These are phyloP conservation scores for Zaprionus lineosus DNA, from an alignment of 2,888 invertebrate species.

Conservation along the genomic window DNA sequence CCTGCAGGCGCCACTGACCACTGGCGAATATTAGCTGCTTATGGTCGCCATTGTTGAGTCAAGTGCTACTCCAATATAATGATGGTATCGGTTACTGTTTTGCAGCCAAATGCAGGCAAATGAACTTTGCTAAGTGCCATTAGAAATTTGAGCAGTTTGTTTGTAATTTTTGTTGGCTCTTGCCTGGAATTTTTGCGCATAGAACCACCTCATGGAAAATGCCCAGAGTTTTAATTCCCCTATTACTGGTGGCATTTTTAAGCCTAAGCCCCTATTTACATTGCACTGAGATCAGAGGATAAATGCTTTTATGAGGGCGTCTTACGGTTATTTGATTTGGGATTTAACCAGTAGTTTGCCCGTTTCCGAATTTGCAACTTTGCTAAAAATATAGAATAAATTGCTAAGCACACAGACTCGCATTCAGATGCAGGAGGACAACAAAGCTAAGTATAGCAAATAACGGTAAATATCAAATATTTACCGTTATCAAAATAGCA, in stretches of 20 bases:
- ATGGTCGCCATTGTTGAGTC: conserved; percentile 21
- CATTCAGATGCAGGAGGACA: no score
- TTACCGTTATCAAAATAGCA: conserved; percentile 73
- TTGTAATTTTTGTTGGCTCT: conserved; percentile 31
- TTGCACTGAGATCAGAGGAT: background rate
- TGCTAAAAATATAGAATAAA: conserved; percentile 40
- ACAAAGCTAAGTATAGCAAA: conserved; percentile 44
- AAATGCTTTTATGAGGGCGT: conserved; percentile 22
- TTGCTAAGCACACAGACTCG: conserved; percentile 23
- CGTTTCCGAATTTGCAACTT: conserved; percentile 11
- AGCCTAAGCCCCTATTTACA: no score
- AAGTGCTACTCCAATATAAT: conserved; percentile 27
- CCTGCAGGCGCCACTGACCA: no score
- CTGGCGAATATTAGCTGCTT: no score
- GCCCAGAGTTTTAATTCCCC: conserved; percentile 54
- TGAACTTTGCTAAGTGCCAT: conserved; percentile 67
- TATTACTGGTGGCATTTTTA: no score
- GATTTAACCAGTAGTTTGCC: conserved; percentile 39
- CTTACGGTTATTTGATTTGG: conserved; percentile 44
- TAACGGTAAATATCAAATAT: conserved; percentile 69
- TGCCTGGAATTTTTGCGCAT: conserved; percentile 35
- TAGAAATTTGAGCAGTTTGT: conserved; percentile 75
- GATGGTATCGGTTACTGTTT: conserved; percentile 54
- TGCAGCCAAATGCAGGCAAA: conserved; percentile 50
- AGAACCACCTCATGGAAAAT: conserved; percentile 66